Evolutionary conservation across 2,797 vertebrate species (phyloP), one percentile per base, ranked within the genome.

Genomic region (Periophthalmus magnuspinnatus): DNA sequence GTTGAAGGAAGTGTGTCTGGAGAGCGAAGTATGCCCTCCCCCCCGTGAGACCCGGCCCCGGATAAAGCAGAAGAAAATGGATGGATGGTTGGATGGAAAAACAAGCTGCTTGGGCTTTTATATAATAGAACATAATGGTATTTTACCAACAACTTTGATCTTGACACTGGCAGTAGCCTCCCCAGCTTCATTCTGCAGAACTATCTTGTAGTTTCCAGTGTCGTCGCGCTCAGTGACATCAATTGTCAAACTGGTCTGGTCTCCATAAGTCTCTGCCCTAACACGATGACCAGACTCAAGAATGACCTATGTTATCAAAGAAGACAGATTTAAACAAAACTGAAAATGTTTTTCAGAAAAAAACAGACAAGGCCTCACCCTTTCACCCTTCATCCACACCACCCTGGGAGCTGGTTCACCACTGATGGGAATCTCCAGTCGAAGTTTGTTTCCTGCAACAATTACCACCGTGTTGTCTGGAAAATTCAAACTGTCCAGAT

Each of bases 71-170:
- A 28, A 28, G 28, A 28, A 28, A 28, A 28, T 28, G 28, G 28
- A 28, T 28, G 13, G 17, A 14, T 16, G 5, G 14, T 2, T 17
- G 47, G 45, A 48, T 6, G 6, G 5, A 21, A 55, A 58, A 33
- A 21, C 58, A 36, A 33, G 47, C 14, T 5, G 4, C 3, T 48
- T 5, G 47, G 47, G 17, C 5, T 24, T 9, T 70, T 45, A 45
- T 45, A 45, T 16, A 45, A 45, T 5, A 45, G 13, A 45, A 45
- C 41, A 45, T 45, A 16, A 45, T 4, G 41, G 3, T 45, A 45
- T 45, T 96, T 96, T 91, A 99, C 97, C 97, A 47, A 99, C 98
- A 68, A 99, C 97, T 91, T 99, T 99, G 86, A 99, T 91, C 84
- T 95, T 98, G 86, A 99, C 88, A 19, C 91, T 87, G 68, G 95